phyloP scores from a whole-genome alignment of 2,113 vertebrate species.

The Psammodynastes pulverulentus region DNA sequence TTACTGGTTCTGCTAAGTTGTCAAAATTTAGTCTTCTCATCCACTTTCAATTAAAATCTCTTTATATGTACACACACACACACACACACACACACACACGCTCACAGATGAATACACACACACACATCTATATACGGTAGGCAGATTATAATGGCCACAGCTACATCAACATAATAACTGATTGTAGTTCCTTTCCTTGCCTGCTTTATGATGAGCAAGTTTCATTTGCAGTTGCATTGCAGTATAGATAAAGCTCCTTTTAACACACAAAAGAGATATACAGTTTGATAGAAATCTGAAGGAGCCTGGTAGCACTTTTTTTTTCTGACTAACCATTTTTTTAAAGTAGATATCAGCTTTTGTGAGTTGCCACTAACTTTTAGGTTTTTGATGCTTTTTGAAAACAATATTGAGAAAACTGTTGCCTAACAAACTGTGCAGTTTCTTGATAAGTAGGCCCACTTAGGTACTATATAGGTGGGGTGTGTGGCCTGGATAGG shows the following conservation, averaged over 20 bases:
- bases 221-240: neutral
- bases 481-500: neutral
- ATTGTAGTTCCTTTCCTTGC: conserved; percentile 17
- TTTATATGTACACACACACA: neutral
- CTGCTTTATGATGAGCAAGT: neutral
- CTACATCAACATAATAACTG: conserved; percentile 10
- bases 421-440: neutral
- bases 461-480: neutral
- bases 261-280: neutral
- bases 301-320: neutral
- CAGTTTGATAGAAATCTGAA: neutral
- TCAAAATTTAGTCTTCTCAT: conserved; percentile 51
- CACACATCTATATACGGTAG: neutral
- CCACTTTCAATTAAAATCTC: neutral
- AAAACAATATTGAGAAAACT: neutral
- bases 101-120: too few species aligned
- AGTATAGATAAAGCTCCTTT: rapidly evolving
- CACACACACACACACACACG: conserved; percentile 5
- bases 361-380: neutral
- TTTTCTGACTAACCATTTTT: neutral
- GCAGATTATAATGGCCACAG: conserved; percentile 24
- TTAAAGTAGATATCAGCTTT: neutral
- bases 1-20: conserved; percentile 50
- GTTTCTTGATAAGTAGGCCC: neutral
- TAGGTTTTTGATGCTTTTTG: conserved; percentile 16